Evolutionary conservation across 2,113 vertebrate genomes (phyloP).

Genomic region (Phoxinus phoxinus): DNA sequence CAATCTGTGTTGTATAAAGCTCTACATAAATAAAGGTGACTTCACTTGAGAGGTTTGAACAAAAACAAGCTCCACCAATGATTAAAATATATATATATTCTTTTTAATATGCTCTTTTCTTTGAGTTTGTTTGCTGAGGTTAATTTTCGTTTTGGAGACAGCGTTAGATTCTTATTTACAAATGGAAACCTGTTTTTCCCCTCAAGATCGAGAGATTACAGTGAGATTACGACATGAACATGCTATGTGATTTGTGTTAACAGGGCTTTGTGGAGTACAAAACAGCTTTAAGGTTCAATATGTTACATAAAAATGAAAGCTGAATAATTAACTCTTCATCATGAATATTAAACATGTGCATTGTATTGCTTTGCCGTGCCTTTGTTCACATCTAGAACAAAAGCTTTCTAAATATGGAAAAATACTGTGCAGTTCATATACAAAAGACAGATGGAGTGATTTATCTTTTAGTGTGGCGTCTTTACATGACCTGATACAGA

Average conservation of each 20-base stretch:
- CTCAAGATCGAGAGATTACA: constrained; percentile 16
- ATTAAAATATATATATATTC: not conserved
- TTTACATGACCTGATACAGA: not conserved
- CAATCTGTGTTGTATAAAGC: no score
- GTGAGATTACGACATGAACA: not conserved
- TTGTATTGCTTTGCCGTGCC: not conserved
- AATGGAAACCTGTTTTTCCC: not conserved
- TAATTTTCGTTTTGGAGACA: not conserved
- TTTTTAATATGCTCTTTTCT: not conserved
- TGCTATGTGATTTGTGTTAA: constrained; percentile 14
- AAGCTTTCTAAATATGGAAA: not conserved
- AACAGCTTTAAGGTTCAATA: constrained; percentile 14
- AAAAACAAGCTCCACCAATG: not conserved
- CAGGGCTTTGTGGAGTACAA: not conserved
- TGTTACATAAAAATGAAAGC: constrained; percentile 37
- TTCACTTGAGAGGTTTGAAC: not conserved
- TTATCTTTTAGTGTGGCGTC: not conserved
- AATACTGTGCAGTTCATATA: not conserved
- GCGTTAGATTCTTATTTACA: constrained; percentile 11
- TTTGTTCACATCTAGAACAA: not conserved
- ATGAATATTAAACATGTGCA: constrained; percentile 33
- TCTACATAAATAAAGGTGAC: no score
- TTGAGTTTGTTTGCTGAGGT: not conserved
- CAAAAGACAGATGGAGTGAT: not conserved
- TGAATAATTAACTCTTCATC: constrained; percentile 34